Base-by-base conservation (phyloP, 1,140 invertebrate species). In the Bicyclus anynana region DNA sequence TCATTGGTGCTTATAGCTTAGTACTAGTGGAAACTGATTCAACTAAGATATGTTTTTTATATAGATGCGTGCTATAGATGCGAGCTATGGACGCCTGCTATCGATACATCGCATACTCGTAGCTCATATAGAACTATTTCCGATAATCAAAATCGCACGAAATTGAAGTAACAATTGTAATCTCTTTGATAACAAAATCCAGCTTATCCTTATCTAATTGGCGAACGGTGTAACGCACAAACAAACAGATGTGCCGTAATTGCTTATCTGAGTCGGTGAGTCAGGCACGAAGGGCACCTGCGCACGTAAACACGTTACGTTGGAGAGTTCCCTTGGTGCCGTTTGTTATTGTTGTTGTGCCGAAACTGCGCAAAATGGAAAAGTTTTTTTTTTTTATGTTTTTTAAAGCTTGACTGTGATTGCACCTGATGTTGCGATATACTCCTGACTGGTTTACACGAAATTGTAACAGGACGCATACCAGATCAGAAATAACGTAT, bases 201-300 rank as follows among this genome's bases (percentile, higher is more conserved):
- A 16, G 1, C 37, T 33, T 33, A 33, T 33, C 29, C 29, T 33
- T n/a, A 33, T 33, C 29, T 40, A 40, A 40, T 17, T 17, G 5
- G 13, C 5, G 2, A 40, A 14, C 37, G 37, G 37, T 40, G 10
- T 16, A 40, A 17, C 13, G 16, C 13, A 17, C 16, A 40, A 40
- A 40, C 37, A 40, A 40, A 40, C 37, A 40, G 37, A 40, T 17
- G 13, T 40, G 13, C 16, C 2, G 16, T 40, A 40, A 40, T 40
- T 40, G 37, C 37, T 40, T 40, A 40, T 40, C 37, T 40, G 16
- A 40, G 13, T 5, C 13, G n/a, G 37, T 40, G 37, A 40, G 37
- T 40, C 37, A 40, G 37, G 23, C 37, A 13, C 5, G 37, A 40
- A 14, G 37, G 13, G 13, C 37, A 40, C 37, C 37, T 40, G 37